Percentiles rank a stretch among this genome's conserved stretches.
These are phyloP conservation scores for Eilema caniola DNA, from an alignment of 2,888 invertebrate species.

Conservation along the genomic window DNA sequence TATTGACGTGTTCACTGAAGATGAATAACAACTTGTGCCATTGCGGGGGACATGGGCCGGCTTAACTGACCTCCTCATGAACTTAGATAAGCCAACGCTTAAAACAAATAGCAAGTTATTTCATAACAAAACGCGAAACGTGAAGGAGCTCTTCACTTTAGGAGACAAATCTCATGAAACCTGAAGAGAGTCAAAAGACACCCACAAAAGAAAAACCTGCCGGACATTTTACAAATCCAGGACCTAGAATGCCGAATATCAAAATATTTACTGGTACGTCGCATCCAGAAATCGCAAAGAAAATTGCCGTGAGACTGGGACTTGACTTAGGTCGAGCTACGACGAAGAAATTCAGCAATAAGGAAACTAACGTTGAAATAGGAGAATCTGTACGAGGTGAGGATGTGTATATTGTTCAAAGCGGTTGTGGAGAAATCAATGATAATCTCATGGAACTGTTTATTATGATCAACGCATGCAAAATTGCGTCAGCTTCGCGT, in stretches of 20 bases:
- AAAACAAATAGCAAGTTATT: constrained; percentile 69
- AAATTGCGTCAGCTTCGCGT: constrained; percentile 95
- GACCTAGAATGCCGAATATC: constrained; percentile 97
- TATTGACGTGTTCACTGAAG: constrained; percentile 44
- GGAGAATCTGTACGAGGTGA: constrained; percentile 97
- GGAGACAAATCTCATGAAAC: constrained; percentile 69
- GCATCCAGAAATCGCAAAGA: constrained; percentile 98
- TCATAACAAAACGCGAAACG: constrained; percentile 54
- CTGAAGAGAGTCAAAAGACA: constrained; percentile 58
- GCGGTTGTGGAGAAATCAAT: constrained; percentile 96
- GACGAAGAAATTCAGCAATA: constrained; percentile 99
- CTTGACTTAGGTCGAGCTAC: constrained; percentile 98
- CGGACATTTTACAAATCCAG: constrained; percentile 58
- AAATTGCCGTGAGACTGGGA: constrained; percentile 97
- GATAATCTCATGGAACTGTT: constrained; percentile 97
- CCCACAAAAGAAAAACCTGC: constrained; percentile 42
- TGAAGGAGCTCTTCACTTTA: constrained; percentile 60
- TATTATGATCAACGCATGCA: constrained; percentile 97
- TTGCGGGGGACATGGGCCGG: constrained; percentile 67
- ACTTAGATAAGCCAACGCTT: constrained; percentile 73
- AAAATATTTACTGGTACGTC: constrained; percentile 99
- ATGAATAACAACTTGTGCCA: constrained; percentile 63
- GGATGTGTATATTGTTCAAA: constrained; percentile 97
- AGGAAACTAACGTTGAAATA: constrained; percentile 98
- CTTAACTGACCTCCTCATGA: constrained; percentile 74